Percentiles rank a stretch among this genome's conserved stretches.
Conservation (phyloP, 2,113 vertebrate species). For the Hemiscyllium ocellatum region DNA sequence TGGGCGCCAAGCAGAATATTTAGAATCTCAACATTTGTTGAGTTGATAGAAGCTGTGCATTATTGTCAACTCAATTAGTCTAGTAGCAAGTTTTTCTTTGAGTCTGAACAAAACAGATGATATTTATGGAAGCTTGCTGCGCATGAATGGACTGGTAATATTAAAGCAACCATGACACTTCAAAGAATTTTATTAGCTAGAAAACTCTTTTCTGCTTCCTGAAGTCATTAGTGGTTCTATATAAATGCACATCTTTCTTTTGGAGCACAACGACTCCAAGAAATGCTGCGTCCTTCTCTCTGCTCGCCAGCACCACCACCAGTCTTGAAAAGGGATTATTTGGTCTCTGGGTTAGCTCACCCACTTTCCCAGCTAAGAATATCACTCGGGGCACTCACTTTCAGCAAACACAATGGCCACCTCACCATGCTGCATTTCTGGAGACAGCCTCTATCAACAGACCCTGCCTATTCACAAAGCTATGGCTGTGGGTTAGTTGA, state of each 20-base stretch:
- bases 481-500: neutral
- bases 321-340: neutral
- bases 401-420: neutral
- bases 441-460: neutral
- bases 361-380: neutral
- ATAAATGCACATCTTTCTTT: neutral
- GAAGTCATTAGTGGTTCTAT: neutral
- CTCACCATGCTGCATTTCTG: neutral
- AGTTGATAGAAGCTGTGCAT: neutral
- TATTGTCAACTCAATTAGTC: neutral
- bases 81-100: neutral
- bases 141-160: neutral
- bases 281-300: neutral
- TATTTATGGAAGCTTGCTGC: neutral
- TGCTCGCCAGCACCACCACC: neutral
- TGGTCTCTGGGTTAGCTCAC: neutral
- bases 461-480: neutral
- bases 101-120: neutral
- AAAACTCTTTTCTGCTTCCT: neutral
- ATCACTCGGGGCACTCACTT: neutral
- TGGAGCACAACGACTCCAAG: neutral
- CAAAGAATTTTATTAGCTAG: neutral
- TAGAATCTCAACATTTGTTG: neutral
- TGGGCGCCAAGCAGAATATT: neutral
- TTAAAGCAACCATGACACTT: neutral